Percentiles rank a stretch among this genome's conserved stretches.
phyloP scores from a whole-genome alignment of 2,797 vertebrate genomes.

The Columba guinea region DNA sequence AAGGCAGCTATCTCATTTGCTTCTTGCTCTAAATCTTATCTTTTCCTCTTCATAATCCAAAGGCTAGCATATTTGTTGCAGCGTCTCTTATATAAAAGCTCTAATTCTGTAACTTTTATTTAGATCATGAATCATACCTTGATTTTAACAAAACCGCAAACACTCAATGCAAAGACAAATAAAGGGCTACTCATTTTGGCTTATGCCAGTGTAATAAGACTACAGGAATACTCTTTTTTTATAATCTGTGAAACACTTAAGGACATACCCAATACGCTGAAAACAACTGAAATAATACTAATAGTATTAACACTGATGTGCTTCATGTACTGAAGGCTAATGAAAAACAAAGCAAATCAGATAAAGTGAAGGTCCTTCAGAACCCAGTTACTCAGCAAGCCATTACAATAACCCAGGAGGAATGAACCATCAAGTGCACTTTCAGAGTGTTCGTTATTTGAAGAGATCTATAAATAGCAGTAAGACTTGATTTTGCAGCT shows the following conservation, averaged over 20 bases:
- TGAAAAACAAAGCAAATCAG: not conserved
- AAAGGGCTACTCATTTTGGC: not conserved
- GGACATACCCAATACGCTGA: not conserved
- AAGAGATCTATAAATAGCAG: constrained; percentile 7
- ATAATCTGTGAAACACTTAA: not conserved
- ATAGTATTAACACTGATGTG: not conserved
- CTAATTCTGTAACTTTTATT: not conserved
- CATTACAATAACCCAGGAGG: not conserved
- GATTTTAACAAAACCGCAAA: not conserved
- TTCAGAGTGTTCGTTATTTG: not conserved
- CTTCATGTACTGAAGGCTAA: not conserved
- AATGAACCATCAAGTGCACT: not conserved
- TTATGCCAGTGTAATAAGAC: not conserved
- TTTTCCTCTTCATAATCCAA: not conserved
- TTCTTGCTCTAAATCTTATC: not conserved
- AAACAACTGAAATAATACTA: not conserved
- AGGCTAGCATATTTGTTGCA: not conserved
- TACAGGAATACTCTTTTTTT: not conserved
- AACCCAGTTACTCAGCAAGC: not conserved
- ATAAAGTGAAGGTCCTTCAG: not conserved
- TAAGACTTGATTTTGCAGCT: not conserved
- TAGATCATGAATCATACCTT: not conserved
- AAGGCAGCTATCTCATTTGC: not conserved
- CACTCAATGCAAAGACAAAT: not conserved
- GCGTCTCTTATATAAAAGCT: not conserved